phyloP scores from a whole-genome alignment of 2,113 vertebrate genomes.

The Dasypus novemcinctus region DNA sequence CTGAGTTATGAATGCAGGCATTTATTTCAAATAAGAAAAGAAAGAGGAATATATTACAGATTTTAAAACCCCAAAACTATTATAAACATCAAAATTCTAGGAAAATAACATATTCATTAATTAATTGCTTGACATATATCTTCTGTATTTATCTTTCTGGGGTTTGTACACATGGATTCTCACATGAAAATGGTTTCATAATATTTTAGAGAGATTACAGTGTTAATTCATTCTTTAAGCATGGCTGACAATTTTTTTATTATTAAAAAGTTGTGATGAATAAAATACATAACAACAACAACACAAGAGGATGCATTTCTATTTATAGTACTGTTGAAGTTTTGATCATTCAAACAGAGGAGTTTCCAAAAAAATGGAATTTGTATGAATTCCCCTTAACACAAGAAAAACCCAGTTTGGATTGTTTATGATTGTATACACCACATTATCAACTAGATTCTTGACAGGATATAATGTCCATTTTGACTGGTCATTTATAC shows the following conservation, averaged over 20 bases:
- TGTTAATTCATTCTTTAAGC: not conserved
- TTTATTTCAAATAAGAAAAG: not conserved
- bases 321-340: not conserved
- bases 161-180: not conserved
- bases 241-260: not conserved
- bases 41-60: not conserved
- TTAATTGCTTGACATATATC: not conserved
- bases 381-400: not conserved
- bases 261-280: not conserved
- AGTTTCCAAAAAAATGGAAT: not conserved
- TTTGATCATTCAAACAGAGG: not conserved
- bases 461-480: not conserved
- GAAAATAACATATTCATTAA: not conserved
- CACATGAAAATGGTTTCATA: not conserved
- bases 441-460: not conserved
- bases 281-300: not conserved
- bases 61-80: not conserved
- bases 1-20: not conserved
- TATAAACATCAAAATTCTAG: not conserved
- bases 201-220: not conserved
- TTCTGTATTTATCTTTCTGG: not conserved
- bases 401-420: not conserved
- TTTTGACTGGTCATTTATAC: not conserved
- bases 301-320: not conserved
- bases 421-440: not conserved